Conservation (phyloP, 2,113 vertebrate species). For the Trogon surrucura region DNA sequence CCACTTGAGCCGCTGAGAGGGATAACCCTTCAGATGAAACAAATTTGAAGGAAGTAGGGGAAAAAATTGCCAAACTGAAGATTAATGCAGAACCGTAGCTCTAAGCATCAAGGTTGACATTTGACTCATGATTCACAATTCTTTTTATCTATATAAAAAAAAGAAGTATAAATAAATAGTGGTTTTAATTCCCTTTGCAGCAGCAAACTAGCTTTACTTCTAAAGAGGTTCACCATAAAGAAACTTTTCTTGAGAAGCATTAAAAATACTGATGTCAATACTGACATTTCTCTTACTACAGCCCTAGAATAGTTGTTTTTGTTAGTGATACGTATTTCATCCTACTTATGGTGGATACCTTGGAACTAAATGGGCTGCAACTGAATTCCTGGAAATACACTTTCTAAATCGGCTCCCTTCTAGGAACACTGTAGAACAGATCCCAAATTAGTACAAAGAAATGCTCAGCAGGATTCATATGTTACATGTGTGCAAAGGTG, state of each 20-base stretch:
- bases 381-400: neutral
- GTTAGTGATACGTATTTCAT: neutral
- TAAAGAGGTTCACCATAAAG: neutral
- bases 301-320: neutral
- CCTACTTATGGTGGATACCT: neutral
- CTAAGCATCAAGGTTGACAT: neutral
- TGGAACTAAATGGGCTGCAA: neutral
- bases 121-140: neutral
- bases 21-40: constrained; percentile 8
- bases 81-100: constrained; percentile 3
- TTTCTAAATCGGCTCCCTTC: neutral
- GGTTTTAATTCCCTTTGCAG: neutral
- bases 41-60: neutral
- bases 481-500: neutral
- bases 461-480: neutral
- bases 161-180: neutral
- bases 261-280: neutral
- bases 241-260: neutral
- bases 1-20: neutral
- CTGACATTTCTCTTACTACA: neutral
- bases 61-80: neutral
- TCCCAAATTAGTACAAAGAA: neutral
- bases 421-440: neutral
- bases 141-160: neutral
- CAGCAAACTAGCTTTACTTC: neutral